Evolutionary conservation across 2,113 vertebrate genomes (phyloP), one percentile per base, ranked within the genome.

Genomic region (Macrotus californicus): DNA sequence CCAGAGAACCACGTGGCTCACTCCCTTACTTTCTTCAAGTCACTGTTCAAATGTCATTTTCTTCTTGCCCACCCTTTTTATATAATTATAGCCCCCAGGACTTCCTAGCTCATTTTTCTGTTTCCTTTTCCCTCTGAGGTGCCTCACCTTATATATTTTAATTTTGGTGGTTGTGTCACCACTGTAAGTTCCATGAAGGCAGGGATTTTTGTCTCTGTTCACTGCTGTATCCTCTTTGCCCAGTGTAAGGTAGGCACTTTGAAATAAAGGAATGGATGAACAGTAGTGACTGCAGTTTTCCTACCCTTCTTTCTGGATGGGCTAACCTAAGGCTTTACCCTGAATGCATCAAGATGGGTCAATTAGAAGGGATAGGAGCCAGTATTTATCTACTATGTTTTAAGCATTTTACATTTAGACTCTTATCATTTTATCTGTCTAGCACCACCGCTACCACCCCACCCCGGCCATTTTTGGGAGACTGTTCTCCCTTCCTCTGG

Each of bases 401-500:
- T 75, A 41, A 85, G 52, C 31, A 76, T 93, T 87, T 87, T 76
- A 41, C 39, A 22, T 83, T 50, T 83, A 67, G 56, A 77, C 15
- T 84, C 61, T 77, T 10, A 34, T 41, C 24, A 41, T 43, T 48
- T 26, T 80, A 39, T 72, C 61, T 97, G 36, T 31, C 54, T 29
- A 82, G 24, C 8, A 72, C 24, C 59, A 88, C 43, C n/a, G 11
- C n/a, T 21, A 36, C 14, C 7, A 59, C 19, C 13, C 59, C 14
- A 89, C 1, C 19, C 10, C 3, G 3, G 26, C 3, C 19, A 52
- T 10, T 41, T 19, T 77, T 83, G 41, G 12, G 14, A 86, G 26
- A 81, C 59, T 66, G 34, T 52, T 70, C 11, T 86, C 18, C 61
- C 26, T 91, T 31, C 91, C 87, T 89, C 56, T 93, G 82, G 66